Conservation (phyloP, 2,888 invertebrate genomes). For the Acrobasis consociella region DNA sequence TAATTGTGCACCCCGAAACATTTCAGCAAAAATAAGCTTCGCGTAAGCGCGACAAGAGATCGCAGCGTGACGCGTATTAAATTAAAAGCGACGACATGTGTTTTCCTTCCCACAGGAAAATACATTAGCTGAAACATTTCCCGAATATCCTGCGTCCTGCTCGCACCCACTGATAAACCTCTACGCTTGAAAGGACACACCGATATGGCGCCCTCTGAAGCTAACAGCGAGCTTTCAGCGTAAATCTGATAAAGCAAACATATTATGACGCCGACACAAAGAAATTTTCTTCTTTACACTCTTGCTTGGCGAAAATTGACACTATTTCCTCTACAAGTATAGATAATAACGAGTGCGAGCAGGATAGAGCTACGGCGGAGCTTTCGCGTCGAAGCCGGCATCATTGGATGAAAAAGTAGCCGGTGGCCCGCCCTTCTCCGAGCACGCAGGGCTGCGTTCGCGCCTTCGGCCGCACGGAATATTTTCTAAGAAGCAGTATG, state of each 20-base stretch:
- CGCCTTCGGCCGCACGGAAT: conserved; percentile 64
- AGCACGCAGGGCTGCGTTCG: conserved; percentile 69
- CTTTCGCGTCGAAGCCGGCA: conserved; percentile 42
- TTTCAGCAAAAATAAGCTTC: conserved; percentile 32
- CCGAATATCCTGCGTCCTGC: conserved; percentile 53
- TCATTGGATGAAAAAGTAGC: conserved; percentile 75
- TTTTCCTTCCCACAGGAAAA: conserved; percentile 83
- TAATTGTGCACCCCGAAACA: conserved; percentile 23
- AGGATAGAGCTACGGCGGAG: conserved; percentile 45
- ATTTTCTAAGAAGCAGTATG: conserved; percentile 78
- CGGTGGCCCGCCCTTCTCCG: conserved; percentile 68
- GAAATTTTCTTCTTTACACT: conserved; percentile 71
- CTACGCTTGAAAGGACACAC: conserved; percentile 47
- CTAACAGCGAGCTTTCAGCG: conserved; percentile 80
- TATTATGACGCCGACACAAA: conserved; percentile 77
- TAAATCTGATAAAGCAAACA: conserved; percentile 81
- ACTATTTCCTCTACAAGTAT: conserved; percentile 3
- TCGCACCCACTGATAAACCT: conserved; percentile 39
- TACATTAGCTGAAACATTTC: conserved; percentile 79
- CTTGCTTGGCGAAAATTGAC: conserved; percentile 25
- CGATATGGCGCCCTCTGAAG: conserved; percentile 69
- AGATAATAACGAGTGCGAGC: conserved; percentile 36
- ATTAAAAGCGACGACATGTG: conserved; percentile 82
- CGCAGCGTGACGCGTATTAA: conserved; percentile 81
- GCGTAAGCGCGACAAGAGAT: conserved; percentile 59